Evolutionary conservation across 2,797 vertebrate species (phyloP).

Genomic region (Telmatherina bonti): DNA sequence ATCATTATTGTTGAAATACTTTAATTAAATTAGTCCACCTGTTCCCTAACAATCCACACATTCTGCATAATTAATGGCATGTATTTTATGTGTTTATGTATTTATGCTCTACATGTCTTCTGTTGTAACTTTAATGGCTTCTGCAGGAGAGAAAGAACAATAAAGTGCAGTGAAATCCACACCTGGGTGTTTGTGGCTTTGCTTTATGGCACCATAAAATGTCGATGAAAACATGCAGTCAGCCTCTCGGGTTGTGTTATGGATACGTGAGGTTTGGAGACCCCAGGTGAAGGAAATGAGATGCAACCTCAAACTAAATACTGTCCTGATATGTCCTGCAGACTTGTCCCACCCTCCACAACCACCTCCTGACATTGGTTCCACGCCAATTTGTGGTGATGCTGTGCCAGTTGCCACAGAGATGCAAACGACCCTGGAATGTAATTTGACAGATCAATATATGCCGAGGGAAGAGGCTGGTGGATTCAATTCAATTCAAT

Average conservation of each 20-base stretch:
- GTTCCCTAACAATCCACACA: neutral
- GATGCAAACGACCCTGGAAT: conserved; percentile 59
- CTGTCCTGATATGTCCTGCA: too few relatives aligned
- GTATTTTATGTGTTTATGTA: conserved; percentile 10
- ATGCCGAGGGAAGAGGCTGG: conserved; percentile 43
- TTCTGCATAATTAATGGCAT: neutral
- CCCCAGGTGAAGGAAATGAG: neutral
- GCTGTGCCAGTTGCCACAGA: conserved; percentile 26
- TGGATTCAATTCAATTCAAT: too few relatives aligned
- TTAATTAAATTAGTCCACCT: neutral
- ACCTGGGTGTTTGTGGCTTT: conserved; percentile 18
- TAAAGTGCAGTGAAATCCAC: conserved; percentile 9
- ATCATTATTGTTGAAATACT: neutral
- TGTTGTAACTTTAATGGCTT: conserved; percentile 15
- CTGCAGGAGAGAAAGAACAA: neutral
- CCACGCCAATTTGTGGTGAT: conserved; percentile 46
- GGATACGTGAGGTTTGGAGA: neutral
- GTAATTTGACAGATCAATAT: conserved; percentile 71
- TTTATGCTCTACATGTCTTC: neutral
- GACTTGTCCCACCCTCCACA: neutral
- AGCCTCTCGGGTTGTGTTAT: neutral
- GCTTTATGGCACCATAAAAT: conserved; percentile 15
- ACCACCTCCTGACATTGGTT: conserved; percentile 41
- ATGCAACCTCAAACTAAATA: neutral
- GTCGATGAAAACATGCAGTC: neutral